These are phyloP conservation scores for Parazoanthus atlanticus DNA, from an alignment of 92 coral and sea anemone species.

Conservation along the genomic window DNA sequence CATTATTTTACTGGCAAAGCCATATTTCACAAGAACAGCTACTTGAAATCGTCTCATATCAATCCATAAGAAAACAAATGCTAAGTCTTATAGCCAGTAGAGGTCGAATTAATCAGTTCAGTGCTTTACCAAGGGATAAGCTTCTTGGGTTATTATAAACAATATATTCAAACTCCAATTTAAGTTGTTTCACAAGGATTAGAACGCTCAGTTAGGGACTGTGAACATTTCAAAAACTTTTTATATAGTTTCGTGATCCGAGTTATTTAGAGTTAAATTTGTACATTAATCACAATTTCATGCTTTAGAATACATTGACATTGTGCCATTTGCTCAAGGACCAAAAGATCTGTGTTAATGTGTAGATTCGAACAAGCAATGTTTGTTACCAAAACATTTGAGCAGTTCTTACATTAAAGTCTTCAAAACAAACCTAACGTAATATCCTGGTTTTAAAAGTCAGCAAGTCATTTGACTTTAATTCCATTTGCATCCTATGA, in stretches of 20 bases:
- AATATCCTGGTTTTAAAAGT: background rate
- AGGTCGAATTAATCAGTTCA: background rate
- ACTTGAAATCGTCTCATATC: slow-evolving; percentile 37
- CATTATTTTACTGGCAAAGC: background rate
- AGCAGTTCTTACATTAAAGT: background rate
- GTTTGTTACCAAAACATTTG: background rate
- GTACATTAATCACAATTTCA: background rate
- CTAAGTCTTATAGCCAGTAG: background rate
- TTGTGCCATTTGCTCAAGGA: background rate
- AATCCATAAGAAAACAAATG: slow-evolving; percentile 2
- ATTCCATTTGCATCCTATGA: background rate
- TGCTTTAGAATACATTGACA: background rate
- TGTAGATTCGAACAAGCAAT: background rate
- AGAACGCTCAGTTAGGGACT: background rate
- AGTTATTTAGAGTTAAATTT: background rate
- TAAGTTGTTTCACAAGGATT: slow-evolving; percentile 3
- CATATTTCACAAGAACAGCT: slow-evolving; percentile 1
- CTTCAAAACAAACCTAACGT: background rate
- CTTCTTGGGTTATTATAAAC: background rate
- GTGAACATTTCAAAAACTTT: background rate
- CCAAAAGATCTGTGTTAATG: background rate
- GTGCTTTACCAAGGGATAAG: slow-evolving; percentile 10
- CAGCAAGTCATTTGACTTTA: background rate
- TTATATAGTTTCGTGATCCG: background rate
- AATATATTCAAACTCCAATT: background rate